Evolutionary conservation across 2,888 invertebrate genomes (phyloP), one percentile per base, ranked within the genome.

Genomic region (Andrena minutula): DNA sequence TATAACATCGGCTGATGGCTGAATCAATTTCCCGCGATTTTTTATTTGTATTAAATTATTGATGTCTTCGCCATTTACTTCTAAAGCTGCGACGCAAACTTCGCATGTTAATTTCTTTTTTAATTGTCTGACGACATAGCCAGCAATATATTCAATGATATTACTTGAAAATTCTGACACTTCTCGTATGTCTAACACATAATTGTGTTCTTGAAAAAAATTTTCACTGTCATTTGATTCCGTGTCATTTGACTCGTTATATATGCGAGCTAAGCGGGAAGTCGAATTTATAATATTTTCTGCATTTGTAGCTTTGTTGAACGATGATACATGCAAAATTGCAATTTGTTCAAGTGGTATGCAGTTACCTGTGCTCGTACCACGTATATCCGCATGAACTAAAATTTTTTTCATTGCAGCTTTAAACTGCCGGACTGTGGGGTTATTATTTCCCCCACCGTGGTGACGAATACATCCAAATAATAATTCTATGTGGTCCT

Each of bases 241-340:
- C 10, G 35, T 35, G 35, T 35, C 35, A 35, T 53, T 23, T 53
- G 53, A 8, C 23, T 20, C 53, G 35, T 35, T 35, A 53, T 53
- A 53, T 56, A 56, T 10, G 8, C 53, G 20, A 56, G 8, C 6
- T 53, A 53, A 53, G 7, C 53, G 23, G 1, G 23, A 53, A 20
- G 23, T 53, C n/a, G 53, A 53, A 53, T 53, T 53, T 53, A 53
- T 53, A 0, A 53, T 0, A n/a, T 53, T 0, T 53, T 53, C 23
- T 2, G 53, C 23, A 53, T 53, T 53, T 53, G n/a, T 53, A 20
- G 2, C n/a, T 0, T 1, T 20, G 8, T n/a, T 23, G n/a, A 23
- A 8, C 53, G 53, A 53, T 20, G 53, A 53, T 20, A 53, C 53
- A 23, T 53, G 53, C 20, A 53, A 53, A 53, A 53, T 53, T 20